Conservation (phyloP, 2,888 invertebrate species). For the Chrysomela aeneicollis region DNA sequence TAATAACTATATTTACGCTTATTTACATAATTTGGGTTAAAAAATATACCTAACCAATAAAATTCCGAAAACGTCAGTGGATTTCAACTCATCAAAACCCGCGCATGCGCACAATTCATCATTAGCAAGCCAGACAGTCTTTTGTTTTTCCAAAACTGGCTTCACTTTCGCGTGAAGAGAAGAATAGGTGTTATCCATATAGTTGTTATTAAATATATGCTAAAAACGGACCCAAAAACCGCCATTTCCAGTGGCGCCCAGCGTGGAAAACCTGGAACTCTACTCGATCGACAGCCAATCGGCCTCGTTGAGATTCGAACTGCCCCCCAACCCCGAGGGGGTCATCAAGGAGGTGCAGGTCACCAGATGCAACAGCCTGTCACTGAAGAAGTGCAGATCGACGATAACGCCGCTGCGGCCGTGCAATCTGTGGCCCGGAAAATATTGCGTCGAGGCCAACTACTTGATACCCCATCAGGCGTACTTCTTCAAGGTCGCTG, state of each 20-base stretch:
- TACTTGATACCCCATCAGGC: slow-evolving; percentile 47
- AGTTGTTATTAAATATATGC: too few species aligned
- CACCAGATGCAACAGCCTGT: slow-evolving; percentile 47
- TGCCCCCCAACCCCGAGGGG: slow-evolving; percentile 50
- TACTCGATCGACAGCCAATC: slow-evolving; percentile 51
- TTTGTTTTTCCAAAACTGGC: too few species aligned
- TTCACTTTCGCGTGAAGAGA: too few species aligned
- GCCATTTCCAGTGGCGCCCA: slow-evolving; percentile 53
- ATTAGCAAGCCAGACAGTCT: too few species aligned
- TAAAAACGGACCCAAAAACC: too few species aligned
- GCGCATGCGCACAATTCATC: too few species aligned
- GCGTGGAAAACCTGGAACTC: slow-evolving; percentile 52
- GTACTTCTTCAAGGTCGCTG: slow-evolving; percentile 49
- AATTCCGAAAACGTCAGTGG: too few species aligned
- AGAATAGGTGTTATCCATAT: too few species aligned
- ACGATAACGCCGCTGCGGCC: slow-evolving; percentile 41
- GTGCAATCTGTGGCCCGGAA: slow-evolving; percentile 52
- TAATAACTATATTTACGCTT: too few species aligned
- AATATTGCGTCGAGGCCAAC: slow-evolving; percentile 50
- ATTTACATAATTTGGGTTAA: too few species aligned
- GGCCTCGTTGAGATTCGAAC: slow-evolving; percentile 52
- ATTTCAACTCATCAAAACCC: too few species aligned
- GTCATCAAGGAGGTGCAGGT: slow-evolving; percentile 48
- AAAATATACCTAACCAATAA: too few species aligned
- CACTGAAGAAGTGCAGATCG: slow-evolving; percentile 48